Evolutionary conservation across 2,888 invertebrate species (phyloP), one percentile per base, ranked within the genome.

Genomic region (Eremobia ochroleuca): DNA sequence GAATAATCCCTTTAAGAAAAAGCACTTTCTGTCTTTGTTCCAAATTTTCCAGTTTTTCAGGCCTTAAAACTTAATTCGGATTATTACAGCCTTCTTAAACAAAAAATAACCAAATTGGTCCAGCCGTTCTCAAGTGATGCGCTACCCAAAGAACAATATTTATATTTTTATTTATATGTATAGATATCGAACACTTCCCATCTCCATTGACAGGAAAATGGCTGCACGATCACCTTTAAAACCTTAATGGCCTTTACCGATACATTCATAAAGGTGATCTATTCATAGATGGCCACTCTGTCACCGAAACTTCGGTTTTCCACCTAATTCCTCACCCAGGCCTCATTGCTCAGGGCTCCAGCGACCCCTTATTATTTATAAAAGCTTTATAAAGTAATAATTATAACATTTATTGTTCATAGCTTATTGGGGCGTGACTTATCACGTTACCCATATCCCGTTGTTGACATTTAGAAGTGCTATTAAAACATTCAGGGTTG

Each of bases 381-480:
- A 79, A 82, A 71, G 72, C 77, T 79, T 77, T 85, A 82, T 86
- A 55, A 80, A 83, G 82, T 79, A 84, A 80, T 88, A 90, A 90
- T 89, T 86, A 89, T 89, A 87, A 87, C 77, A 83, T 83, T 88
- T 88, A 87, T 87, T 83, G 81, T 77, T 85, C 85, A 87, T 73
- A 73, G 88, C 79, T 81, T 89, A 86, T 40, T 88, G 87, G 88
- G 82, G 87, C 92, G 91, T 92, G 91, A 89, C 90, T 90, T 91
- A 91, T 91, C 90, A 85, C 88, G 82, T 92, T 87, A 90, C 86
- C 76, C 88, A 82, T 85, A 82, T 86, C 89, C 89, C 89, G 90
- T 86, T 88, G 90, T 86, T 92, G 92, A 92, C 92, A 92, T 92
- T 92, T 92, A 91, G 90, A 91, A 91, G 91, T 86, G 92, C 91